Base-by-base conservation (phyloP, 2,888 invertebrate genomes). In the Thyatira batis region DNA sequence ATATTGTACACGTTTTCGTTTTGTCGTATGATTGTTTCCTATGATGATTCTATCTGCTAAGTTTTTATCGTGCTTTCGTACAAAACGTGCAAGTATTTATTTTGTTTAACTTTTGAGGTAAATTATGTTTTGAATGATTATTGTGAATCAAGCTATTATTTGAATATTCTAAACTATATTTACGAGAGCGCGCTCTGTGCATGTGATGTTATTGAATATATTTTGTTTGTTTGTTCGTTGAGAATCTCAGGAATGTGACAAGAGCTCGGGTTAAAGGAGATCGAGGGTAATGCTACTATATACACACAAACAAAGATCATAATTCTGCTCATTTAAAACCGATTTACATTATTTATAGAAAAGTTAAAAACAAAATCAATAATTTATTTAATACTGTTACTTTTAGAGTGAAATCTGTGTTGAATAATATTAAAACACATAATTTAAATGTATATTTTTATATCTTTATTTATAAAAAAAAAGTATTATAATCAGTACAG, bases 361-460 rank as follows among this genome's bases (percentile, higher is more conserved):
- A 55, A 46, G 54, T 55, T 70, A 69, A 71, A 60, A 39, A 17
- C 39, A 2, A 57, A 67, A 69, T 66, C 69, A 64, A 65, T 61
- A 71, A 71, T 83, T 80, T 81, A 72, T 79, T 76, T 71, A 77
- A 76, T 78, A 76, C 77, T 84, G 84, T 87, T 88, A 80, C 72
- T 86, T 81, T 78, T 78, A 73, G 76, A 85, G 81, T 85, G 85
- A 73, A 85, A 78, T 80, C 78, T 85, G 78, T 85, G 85, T 87
- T 89, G 79, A 84, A 79, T 88, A 83, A 86, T 87, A 78, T 87
- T 85, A 79, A 82, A 83, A 79, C 73, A 81, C 78, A 83, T 85
- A 81, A 83, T 87, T 80, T 78, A 77, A 86, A 88, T 84, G 84
- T 87, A 87, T 88, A 89, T 89, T 89, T 89, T 88, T 88, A 87